These are phyloP conservation scores for zebrafish (Danio rerio) DNA, from an alignment of 2,113 vertebrate genomes.

Conservation along the genomic window GRCz12tu NC_133196.1:16157001-16157500, in stretches of 20 bases:
- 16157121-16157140: not conserved
- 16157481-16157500: not conserved
- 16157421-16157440: too few species aligned
- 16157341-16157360: not conserved
- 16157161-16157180: not conserved
- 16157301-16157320: not conserved
- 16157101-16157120: not conserved
- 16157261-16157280: not conserved
- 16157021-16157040: conserved; percentile 49
- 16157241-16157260: not conserved
- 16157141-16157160: not conserved
- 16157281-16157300: not conserved
- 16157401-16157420: not conserved
- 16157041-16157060: conserved; percentile 19
- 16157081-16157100: conserved; percentile 8
- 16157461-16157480: not conserved
- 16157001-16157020: conserved; percentile 30
- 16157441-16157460: not conserved
- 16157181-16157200: not conserved
- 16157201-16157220: too few species aligned
- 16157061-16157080: conserved; percentile 32
- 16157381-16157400: not conserved
- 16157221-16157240: not conserved
- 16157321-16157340: not conserved
- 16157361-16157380: not conserved